These are phyloP conservation scores for Chelonus formosanus DNA, from an alignment of 2,888 invertebrate genomes.

Conservation along the genomic window DNA sequence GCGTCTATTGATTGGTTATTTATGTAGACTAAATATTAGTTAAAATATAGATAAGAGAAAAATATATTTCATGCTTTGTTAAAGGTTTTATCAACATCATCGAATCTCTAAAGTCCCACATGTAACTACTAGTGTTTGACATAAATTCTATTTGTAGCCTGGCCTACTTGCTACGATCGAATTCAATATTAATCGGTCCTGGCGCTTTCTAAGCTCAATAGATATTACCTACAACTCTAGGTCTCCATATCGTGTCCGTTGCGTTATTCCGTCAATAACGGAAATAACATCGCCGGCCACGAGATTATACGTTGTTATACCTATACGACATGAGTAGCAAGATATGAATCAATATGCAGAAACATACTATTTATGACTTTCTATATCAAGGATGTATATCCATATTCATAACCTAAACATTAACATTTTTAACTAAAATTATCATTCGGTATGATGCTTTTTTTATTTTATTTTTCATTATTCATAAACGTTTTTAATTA, in stretches of 20 bases:
- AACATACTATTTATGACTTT: conserved; percentile 10
- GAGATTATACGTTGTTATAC: conserved; percentile 25
- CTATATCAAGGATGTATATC: neutral
- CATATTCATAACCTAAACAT: neutral
- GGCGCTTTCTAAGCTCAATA: conserved; percentile 33
- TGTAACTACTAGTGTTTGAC: conserved; percentile 14
- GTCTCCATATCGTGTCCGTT: conserved; percentile 21
- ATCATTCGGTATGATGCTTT: neutral
- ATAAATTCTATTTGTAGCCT: conserved; percentile 34
- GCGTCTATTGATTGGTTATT: too few species aligned
- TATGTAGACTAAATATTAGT: neutral
- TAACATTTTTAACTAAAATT: neutral
- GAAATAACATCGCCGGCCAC: conserved; percentile 27
- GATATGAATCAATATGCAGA: conserved; percentile 9
- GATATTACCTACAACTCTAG: conserved; percentile 26
- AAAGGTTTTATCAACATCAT: conserved; percentile 17
- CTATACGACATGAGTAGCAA: neutral
- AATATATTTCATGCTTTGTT: conserved; percentile 1
- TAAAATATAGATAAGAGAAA: conserved; percentile 1
- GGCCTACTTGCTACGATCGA: conserved; percentile 50
- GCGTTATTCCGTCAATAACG: conserved; percentile 22
- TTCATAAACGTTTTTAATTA: conserved; percentile 12
- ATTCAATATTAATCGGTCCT: conserved; percentile 51
- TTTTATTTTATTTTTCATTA: conserved; percentile 2
- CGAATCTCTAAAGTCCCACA: conserved; percentile 8